Conservation (phyloP, 1,140 invertebrate species). For the Drosophila ironensis region DNA sequence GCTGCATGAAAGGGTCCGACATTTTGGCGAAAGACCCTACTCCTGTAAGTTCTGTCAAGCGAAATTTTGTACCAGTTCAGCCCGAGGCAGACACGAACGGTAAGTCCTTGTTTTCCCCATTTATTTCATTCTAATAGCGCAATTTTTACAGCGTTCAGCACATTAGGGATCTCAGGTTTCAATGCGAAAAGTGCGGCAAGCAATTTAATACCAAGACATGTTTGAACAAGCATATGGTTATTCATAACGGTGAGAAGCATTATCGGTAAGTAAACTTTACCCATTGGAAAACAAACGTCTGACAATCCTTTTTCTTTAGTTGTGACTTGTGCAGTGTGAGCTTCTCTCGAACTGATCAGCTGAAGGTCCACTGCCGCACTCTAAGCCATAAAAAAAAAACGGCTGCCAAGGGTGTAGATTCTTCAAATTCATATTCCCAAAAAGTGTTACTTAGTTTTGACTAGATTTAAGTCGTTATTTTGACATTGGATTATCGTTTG, state of each 20-base stretch:
- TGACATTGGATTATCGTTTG: neutral
- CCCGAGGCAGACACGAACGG: constrained; percentile 33
- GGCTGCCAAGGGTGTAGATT: neutral
- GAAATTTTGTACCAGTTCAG: constrained; percentile 24
- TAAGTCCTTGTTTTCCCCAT: neutral
- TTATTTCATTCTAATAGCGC: neutral
- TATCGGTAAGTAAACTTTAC: constrained; percentile 11
- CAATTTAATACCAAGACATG: constrained; percentile 22
- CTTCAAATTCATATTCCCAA: neutral
- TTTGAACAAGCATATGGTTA: constrained; percentile 24
- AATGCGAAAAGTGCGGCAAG: constrained; percentile 17
- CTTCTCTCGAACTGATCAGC: constrained; percentile 10
- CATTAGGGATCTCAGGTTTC: neutral
- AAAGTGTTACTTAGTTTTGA: neutral
- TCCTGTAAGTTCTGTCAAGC: constrained; percentile 25
- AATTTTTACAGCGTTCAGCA: constrained; percentile 8
- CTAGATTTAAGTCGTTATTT: neutral
- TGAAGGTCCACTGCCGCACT: constrained; percentile 25
- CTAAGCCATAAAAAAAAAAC: constrained; percentile 10
- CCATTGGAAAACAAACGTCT: neutral
- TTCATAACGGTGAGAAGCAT: constrained; percentile 22
- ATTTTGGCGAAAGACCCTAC: constrained; percentile 37
- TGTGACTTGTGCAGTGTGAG: constrained; percentile 27
- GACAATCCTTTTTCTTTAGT: neutral
- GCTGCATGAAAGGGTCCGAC: constrained; percentile 26